A percentile compares a stretch with the other conserved stretches of the same genome.
phyloP scores from a whole-genome alignment of 2,113 vertebrate species.

The Galbula dea region DNA sequence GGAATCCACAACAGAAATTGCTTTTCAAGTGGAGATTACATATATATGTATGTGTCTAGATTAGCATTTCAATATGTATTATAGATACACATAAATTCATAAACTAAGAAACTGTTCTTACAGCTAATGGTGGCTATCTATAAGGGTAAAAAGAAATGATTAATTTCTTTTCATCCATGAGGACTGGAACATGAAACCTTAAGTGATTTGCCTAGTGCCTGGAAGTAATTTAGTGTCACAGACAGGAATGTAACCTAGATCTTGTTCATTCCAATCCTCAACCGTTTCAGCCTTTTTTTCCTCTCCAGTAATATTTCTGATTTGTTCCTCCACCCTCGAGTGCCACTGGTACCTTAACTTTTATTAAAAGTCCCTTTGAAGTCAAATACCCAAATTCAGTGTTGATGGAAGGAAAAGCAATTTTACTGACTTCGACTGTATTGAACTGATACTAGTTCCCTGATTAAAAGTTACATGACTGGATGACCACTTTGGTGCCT shows the following conservation, averaged over 20 bases:
- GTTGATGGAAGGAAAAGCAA: not conserved
- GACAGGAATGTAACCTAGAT: not conserved
- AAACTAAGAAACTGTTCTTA: not conserved
- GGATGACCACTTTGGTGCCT: not conserved
- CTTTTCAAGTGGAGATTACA: not conserved
- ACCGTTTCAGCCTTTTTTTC: not conserved
- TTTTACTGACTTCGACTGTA: not conserved
- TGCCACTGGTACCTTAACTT: not conserved
- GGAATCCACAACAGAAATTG: not conserved
- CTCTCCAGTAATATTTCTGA: not conserved
- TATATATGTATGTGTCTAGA: not conserved
- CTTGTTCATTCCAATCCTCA: not conserved
- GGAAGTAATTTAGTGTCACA: not conserved
- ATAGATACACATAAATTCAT: no score
- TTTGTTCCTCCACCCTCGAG: not conserved
- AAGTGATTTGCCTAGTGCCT: not conserved
- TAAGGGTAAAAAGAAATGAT: not conserved
- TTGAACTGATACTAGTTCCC: not conserved
- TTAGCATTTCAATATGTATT: not conserved
- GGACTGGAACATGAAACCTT: not conserved
- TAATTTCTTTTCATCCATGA: not conserved
- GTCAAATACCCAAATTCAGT: not conserved
- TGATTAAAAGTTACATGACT: not conserved
- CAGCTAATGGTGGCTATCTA: rapidly evolving
- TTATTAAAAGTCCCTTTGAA: not conserved